phyloP scores from a whole-genome alignment of 2,113 vertebrate species.

The Sterna hirundo region DNA sequence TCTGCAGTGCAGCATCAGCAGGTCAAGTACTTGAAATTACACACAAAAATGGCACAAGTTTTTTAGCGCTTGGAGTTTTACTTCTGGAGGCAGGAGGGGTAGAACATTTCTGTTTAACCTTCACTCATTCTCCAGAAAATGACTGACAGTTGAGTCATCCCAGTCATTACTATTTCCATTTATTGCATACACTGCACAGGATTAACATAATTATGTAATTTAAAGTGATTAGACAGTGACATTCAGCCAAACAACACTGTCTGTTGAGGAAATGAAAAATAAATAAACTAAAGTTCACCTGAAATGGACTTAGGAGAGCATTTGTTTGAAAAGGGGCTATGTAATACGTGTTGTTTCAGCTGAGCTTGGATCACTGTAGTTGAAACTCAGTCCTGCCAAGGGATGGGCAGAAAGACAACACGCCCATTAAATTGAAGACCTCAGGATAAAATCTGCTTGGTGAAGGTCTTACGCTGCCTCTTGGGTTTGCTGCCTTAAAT shows the following conservation, averaged over 20 bases:
- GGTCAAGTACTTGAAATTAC: not conserved
- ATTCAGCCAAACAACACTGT: constrained; percentile 15
- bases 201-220: constrained; percentile 8
- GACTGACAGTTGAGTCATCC: not conserved
- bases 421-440: not conserved
- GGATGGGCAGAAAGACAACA: not conserved
- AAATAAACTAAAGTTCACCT: constrained; percentile 29
- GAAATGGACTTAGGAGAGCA: not conserved
- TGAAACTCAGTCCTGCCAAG: not conserved
- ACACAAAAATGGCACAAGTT: not conserved
- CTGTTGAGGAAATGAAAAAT: not conserved
- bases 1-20: not conserved
- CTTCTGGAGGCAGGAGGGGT: not conserved
- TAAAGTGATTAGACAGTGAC: constrained; percentile 5
- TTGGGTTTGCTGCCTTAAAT: not conserved
- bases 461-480: not conserved
- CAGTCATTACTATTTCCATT: not conserved
- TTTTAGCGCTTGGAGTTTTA: not conserved
- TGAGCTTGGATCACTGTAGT: not conserved
- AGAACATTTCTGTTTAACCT: not conserved
- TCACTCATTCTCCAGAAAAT: not conserved
- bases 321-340: not conserved
- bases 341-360: not conserved
- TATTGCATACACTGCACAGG: not conserved
- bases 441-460: not conserved